phyloP scores from a whole-genome alignment of 2,888 invertebrate genomes.

The Drosophila leonis region DNA sequence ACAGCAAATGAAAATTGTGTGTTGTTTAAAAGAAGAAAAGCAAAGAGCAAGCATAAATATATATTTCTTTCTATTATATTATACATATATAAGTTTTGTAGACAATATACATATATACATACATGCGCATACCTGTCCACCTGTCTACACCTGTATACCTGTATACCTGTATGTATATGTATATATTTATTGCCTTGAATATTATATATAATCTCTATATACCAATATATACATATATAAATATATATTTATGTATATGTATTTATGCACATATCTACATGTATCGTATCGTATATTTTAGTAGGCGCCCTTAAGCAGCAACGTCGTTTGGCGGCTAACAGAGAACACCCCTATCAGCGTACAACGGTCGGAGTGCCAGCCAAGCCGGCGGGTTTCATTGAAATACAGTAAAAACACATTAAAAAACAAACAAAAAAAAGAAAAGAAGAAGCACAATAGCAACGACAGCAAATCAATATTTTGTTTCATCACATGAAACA shows the following conservation, averaged over 20 bases:
- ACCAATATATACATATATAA: slow-evolving; percentile 35
- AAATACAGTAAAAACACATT: slow-evolving; percentile 64
- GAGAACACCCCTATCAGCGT: slow-evolving; percentile 99
- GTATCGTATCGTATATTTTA: slow-evolving; percentile 83
- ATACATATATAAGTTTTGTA: slow-evolving; percentile 45
- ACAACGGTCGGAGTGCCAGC: slow-evolving; percentile 91
- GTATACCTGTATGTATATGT: slow-evolving; percentile 24
- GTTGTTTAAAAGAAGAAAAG: slow-evolving; percentile 42
- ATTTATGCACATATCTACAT: slow-evolving; percentile 62
- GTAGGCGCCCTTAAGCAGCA: slow-evolving; percentile 87
- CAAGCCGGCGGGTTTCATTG: slow-evolving; percentile 86
- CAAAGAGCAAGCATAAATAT: slow-evolving; percentile 44
- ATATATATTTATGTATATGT: slow-evolving; percentile 37
- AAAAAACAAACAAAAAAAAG: background rate
- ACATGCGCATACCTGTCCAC: slow-evolving; percentile 1
- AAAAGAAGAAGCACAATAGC: slow-evolving; percentile 7
- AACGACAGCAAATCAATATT: slow-evolving; percentile 39
- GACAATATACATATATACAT: slow-evolving; percentile 52
- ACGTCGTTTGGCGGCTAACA: slow-evolving; percentile 93
- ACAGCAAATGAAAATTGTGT: slow-evolving; percentile 37
- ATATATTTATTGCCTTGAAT: slow-evolving; percentile 44
- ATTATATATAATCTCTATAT: slow-evolving; percentile 37
- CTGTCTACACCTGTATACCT: background rate
- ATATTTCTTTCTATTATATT: slow-evolving; percentile 29
- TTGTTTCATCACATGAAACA: slow-evolving; percentile 33